These are phyloP conservation scores for Palythoa caribaeorum DNA, from an alignment of 92 coral and sea anemone species.

Conservation along the genomic window DNA sequence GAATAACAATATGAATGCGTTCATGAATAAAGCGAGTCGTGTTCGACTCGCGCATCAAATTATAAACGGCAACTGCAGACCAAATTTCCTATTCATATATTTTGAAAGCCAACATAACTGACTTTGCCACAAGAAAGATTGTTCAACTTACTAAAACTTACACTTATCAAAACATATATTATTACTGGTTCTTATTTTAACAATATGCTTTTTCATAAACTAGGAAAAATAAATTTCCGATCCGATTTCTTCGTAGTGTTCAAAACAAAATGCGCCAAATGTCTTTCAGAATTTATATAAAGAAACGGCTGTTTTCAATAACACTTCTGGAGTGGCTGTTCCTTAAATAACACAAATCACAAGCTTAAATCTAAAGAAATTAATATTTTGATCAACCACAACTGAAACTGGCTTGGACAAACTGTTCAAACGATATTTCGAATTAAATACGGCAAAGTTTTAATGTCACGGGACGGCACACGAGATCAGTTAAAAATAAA, in stretches of 20 bases:
- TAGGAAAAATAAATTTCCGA: background rate
- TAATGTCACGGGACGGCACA: slow-evolving; percentile 4
- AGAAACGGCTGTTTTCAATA: background rate
- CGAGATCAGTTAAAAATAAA: background rate
- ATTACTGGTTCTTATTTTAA: background rate
- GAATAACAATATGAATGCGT: slow-evolving; percentile 79
- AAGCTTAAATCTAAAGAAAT: background rate
- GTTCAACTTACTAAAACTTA: background rate
- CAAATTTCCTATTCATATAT: slow-evolving; percentile 11
- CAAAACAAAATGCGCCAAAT: background rate
- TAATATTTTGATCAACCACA: background rate
- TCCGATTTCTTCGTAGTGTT: background rate
- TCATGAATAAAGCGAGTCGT: slow-evolving; percentile 61
- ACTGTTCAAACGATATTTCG: background rate
- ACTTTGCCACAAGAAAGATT: slow-evolving; percentile 20
- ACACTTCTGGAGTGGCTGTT: background rate
- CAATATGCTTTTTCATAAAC: background rate
- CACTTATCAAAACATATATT: background rate
- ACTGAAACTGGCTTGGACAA: background rate
- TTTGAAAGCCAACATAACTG: slow-evolving; percentile 5
- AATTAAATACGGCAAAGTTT: background rate
- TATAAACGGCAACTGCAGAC: slow-evolving; percentile 48
- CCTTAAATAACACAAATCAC: background rate
- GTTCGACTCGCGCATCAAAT: slow-evolving; percentile 57
- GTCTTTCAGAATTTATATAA: background rate